These are phyloP conservation scores for Botrylloides violaceus DNA, from an alignment of 23 tunicate species.

Conservation along the genomic window DNA sequence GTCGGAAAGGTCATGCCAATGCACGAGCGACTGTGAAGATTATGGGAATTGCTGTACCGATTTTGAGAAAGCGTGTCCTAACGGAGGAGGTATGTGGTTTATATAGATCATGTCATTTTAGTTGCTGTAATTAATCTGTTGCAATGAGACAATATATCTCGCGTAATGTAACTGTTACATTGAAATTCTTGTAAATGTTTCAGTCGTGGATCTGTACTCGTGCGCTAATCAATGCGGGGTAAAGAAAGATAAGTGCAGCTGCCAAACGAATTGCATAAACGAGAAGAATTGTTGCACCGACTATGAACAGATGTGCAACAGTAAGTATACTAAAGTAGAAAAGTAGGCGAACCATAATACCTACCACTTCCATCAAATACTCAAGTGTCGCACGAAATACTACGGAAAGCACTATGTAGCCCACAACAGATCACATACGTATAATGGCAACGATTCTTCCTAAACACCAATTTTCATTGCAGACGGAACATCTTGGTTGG, in stretches of 20 bases:
- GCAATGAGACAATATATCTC: not conserved
- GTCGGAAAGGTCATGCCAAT: slow-evolving; percentile 28
- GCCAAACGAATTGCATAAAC: slow-evolving; percentile 13
- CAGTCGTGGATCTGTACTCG: slow-evolving; percentile 2
- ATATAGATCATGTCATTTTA: not conserved
- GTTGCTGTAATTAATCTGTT: not conserved
- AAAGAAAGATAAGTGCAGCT: slow-evolving; percentile 18
- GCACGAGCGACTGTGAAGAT: slow-evolving; percentile 29
- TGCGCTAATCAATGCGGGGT: slow-evolving; percentile 40
- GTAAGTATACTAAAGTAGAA: slow-evolving; percentile 5
- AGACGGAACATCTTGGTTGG: slow-evolving; percentile 31
- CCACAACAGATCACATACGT: too few species aligned
- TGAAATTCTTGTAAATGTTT: not conserved
- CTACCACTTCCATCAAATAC: too few species aligned
- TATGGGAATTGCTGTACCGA: slow-evolving; percentile 65
- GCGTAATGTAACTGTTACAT: not conserved
- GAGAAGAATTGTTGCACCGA: slow-evolving; percentile 35
- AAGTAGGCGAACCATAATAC: not conserved
- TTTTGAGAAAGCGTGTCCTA: slow-evolving; percentile 17
- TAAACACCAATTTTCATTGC: too few species aligned
- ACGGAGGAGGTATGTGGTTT: not conserved
- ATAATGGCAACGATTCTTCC: too few species aligned
- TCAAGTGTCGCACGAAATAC: too few species aligned
- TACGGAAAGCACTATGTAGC: too few species aligned
- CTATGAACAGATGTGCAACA: slow-evolving; percentile 30